Percentiles rank a stretch among this genome's conserved stretches.
Conservation (phyloP, 2,888 invertebrate genomes). For the Drosophila anomelani region DNA sequence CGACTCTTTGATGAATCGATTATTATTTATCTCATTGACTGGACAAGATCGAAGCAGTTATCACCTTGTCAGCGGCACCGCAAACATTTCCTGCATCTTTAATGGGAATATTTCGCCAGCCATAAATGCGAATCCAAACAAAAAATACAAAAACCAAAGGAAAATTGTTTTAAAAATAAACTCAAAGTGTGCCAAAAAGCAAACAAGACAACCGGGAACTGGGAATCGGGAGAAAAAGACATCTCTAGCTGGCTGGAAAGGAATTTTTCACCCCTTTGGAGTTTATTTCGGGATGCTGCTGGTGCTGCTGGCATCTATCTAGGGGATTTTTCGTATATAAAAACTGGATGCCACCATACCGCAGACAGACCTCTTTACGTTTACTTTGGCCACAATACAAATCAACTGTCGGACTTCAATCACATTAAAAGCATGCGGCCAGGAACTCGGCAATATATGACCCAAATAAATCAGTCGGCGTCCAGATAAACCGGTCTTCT, state of each 20-base stretch:
- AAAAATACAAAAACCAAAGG: slow-evolving; percentile 9
- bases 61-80: slow-evolving; percentile 37
- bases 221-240: slow-evolving; percentile 29
- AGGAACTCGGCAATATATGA: slow-evolving; percentile 40
- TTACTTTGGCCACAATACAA: slow-evolving; percentile 55
- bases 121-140: slow-evolving; percentile 20
- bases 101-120: slow-evolving; percentile 31
- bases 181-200: slow-evolving; percentile 65
- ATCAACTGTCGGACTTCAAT: slow-evolving; percentile 70
- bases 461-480: slow-evolving; percentile 51
- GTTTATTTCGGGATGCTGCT: slow-evolving; percentile 39
- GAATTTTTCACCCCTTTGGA: slow-evolving; percentile 43
- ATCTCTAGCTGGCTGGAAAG: slow-evolving; percentile 30
- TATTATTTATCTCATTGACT: slow-evolving; percentile 28
- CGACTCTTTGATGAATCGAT: slow-evolving; percentile 36
- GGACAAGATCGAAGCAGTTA: slow-evolving; percentile 45
- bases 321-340: slow-evolving; percentile 15
- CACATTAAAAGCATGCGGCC: slow-evolving; percentile 59
- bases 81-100: slow-evolving; percentile 36
- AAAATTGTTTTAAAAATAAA: slow-evolving; percentile 63
- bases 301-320: slow-evolving; percentile 13
- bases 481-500: slow-evolving; percentile 52
- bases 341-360: slow-evolving; percentile 8
- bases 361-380: slow-evolving; percentile 29
- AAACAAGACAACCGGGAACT: slow-evolving; percentile 23